Evolutionary conservation across 2,888 invertebrate species (phyloP), one percentile per base, ranked within the genome.

Genomic region (Diplazon laetatorius): DNA sequence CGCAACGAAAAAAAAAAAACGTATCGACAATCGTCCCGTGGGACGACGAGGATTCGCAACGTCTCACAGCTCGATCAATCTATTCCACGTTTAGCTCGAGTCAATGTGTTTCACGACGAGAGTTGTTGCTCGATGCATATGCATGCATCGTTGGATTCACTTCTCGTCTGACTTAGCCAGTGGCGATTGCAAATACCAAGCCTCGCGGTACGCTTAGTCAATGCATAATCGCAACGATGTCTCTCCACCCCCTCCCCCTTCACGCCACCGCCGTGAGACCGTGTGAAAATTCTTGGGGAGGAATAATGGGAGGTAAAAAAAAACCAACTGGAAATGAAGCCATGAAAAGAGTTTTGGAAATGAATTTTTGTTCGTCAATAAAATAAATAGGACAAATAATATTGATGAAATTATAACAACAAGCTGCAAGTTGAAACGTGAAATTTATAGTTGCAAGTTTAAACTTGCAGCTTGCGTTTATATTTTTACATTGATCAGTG

Each of bases 41-140:
- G 42, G 48, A 74, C 66, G 60, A 74, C 52, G 50, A 12, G 55
- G 9, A 55, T 22, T 9, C 20, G 35, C 57, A 74, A 35, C 30
- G 37, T 69, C 66, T 44, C 50, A 60, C 60, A 39, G 57, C 48
- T 65, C 65, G 76, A 76, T 76, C 76, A 65, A 78, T 78, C 78
- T 78, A 78, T 78, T 73, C 78, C 78, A 73, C 73, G 73, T 78
- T 78, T 73, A 52, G 42, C 69, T 50, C 50, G 73, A 76, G 63
- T 65, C 76, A 46, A 69, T 69, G 69, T 62, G 57, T 16, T n/a
- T 25, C 42, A 18, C 60, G 57, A 20, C 25, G 25, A 22, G 59
- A 57, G 59, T 69, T 48, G 59, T n/a, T 20, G 35, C 52, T 35
- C 76, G 70, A 76, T 76, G 76, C 76, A 76, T 76, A 68, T 68